Percentiles rank a stretch among this genome's conserved stretches.
Conservation (phyloP, 2,113 vertebrate species). For the Fregata magnificens region DNA sequence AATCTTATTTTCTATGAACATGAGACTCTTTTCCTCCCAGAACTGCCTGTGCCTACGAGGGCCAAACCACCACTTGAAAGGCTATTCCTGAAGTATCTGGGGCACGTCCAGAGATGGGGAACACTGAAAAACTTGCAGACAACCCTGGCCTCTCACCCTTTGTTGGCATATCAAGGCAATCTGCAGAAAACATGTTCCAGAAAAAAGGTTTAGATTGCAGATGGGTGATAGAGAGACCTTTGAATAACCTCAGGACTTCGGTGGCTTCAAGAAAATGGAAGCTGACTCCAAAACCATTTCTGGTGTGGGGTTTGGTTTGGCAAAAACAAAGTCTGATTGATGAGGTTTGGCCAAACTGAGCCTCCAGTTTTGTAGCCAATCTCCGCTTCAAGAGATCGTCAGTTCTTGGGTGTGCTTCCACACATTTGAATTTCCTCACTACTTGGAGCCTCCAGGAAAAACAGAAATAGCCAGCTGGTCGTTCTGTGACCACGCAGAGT, state of each 20-base stretch:
- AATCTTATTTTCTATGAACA: conserved; percentile 58
- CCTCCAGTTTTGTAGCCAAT: conserved; percentile 26
- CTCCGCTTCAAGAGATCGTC: not conserved
- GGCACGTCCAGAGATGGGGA: not conserved
- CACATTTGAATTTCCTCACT: conserved; percentile 48
- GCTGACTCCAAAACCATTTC: conserved; percentile 38
- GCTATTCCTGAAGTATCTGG: conserved; percentile 46
- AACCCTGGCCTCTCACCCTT: not conserved
- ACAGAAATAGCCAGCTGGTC: conserved; percentile 25
- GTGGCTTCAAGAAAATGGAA: conserved; percentile 49
- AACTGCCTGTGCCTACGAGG: not conserved
- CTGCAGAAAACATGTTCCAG: not conserved
- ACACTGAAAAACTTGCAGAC: conserved; percentile 2
- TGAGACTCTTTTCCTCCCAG: conserved; percentile 54
- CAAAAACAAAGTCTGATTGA: conserved; percentile 64
- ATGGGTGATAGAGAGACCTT: conserved; percentile 32
- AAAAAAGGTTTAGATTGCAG: conserved; percentile 17
- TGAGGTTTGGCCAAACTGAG: conserved; percentile 58
- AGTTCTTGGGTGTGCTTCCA: conserved; percentile 60
- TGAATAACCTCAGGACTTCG: conserved; percentile 31
- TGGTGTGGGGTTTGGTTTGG: conserved; percentile 54
- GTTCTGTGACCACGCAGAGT: not conserved
- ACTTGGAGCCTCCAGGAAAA: conserved; percentile 44
- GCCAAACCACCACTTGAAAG: conserved; percentile 64
- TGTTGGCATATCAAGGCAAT: not conserved